phyloP scores from a whole-genome alignment of 2,888 invertebrate genomes.

The Automeris io region DNA sequence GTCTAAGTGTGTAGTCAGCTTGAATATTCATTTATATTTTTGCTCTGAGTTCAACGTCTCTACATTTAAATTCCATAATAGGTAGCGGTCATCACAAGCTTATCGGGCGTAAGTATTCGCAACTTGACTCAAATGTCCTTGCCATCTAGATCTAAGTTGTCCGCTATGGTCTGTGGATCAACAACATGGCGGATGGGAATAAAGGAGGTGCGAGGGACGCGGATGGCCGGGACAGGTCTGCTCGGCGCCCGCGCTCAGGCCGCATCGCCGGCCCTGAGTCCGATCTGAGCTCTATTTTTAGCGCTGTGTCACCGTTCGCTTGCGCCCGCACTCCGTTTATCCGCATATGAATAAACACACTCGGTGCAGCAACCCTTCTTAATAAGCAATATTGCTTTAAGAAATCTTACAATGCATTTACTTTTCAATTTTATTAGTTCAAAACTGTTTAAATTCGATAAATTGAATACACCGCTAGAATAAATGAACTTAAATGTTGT shows the following conservation, averaged over 20 bases:
- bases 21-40: constrained; percentile 16
- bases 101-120: constrained; percentile 26
- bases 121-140: constrained; percentile 41
- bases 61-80: constrained; percentile 17
- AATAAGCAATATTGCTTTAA: neutral
- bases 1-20: constrained; percentile 19
- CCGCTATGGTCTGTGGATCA: constrained; percentile 49
- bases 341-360: constrained; percentile 23
- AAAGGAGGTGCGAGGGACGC: constrained; percentile 45
- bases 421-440: no score
- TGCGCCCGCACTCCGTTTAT: constrained; percentile 36
- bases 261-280: constrained; percentile 41
- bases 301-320: constrained; percentile 70
- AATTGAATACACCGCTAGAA: no score
- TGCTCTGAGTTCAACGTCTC: constrained; percentile 27
- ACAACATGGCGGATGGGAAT: constrained; percentile 63
- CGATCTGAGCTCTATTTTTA: constrained; percentile 66
- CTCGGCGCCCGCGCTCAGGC: constrained; percentile 30
- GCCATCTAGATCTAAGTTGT: constrained; percentile 40
- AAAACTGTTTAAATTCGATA: no score
- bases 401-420: constrained; percentile 7
- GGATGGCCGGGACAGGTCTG: constrained; percentile 44
- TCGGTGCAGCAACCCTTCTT: constrained; percentile 3
- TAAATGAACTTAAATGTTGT: no score
- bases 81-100: constrained; percentile 21